Evolutionary conservation across 30 jellyfish, hydroid and myxozoan genomes (phyloP), one percentile per base, ranked within the genome.

Genomic region (Chrysaora quinquecirrha): DNA sequence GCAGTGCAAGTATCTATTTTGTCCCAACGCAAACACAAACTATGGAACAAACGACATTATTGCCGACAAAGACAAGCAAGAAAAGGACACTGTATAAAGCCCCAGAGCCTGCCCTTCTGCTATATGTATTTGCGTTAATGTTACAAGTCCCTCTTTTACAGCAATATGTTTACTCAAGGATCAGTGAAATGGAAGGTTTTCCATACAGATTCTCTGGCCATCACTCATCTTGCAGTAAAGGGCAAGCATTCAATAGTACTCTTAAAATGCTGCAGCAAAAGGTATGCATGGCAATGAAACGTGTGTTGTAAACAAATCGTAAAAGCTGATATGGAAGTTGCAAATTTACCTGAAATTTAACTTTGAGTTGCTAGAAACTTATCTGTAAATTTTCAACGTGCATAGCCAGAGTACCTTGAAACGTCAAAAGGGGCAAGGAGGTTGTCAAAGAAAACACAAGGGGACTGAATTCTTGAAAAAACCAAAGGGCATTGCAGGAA

Each of bases 161-260:
- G 38, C 96, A 87, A 61, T 87, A 78, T 63, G 72, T 73, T 12
- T 79, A 87, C 84, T 61, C 43, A 43, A 70, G 96, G 46, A 78
- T 63, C 88, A 87, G 96, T 86, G 35, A 34, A 18, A 32, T 25
- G 50, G 88, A 78, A 34, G 75, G 83, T n/a, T 78, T 85, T 49
- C 89, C 88, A 1, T 85, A 85, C 76, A 72, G 48, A 10, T 85
- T 48, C 52, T 50, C 83, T 22, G 88, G 70, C 0, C 69, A 48
- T 23, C 48, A 69, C 2, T 22, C 83, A 1, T 54, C 78, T 33
- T 85, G 95, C 49, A n/a, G n/a, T n/a, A 52, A 64, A 29, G 62
- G 35, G 19, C 49, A 56, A 11, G 52, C 50, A 3, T n/a, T 74
- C 23, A 85, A 85, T 64, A 22, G 54, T 21, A 60, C 95, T 20